These are phyloP conservation scores for Peucedramus taeniatus DNA, from an alignment of 2,113 vertebrate genomes.

Conservation along the genomic window DNA sequence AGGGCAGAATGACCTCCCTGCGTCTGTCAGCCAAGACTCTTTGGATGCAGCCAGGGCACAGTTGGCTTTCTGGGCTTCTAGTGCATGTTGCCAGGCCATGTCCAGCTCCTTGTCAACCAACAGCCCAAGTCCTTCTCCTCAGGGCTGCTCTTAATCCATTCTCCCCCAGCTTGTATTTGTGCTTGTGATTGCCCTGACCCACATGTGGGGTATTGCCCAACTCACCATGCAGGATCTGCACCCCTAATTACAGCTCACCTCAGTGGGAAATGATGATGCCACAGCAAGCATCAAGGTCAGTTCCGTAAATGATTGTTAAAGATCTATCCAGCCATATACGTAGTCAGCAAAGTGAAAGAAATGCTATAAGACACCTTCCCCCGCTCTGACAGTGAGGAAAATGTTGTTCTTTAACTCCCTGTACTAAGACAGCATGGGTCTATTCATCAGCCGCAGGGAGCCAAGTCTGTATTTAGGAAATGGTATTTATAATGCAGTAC, in stretches of 20 bases:
- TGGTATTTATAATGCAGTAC: constrained; percentile 42
- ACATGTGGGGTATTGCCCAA: not conserved
- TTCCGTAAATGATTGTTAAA: not conserved
- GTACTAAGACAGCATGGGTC: not conserved
- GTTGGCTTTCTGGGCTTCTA: not conserved
- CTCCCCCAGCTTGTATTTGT: not conserved
- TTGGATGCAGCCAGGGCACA: not conserved
- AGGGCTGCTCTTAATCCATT: not conserved
- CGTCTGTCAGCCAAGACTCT: not conserved
- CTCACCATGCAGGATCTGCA: not conserved
- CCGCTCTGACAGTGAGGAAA: not conserved
- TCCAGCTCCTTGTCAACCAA: not conserved
- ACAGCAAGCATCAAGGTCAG: not conserved
- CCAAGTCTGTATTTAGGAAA: constrained; percentile 21
- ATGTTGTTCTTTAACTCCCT: not conserved
- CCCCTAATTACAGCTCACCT: not conserved
- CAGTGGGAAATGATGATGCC: not conserved
- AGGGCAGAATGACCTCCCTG: not conserved
- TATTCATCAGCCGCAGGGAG: not conserved
- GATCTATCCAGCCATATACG: not conserved
- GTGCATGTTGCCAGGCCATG: not conserved
- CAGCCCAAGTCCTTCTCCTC: not conserved
- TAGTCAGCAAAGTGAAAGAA: not conserved
- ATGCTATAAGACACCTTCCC: not conserved
- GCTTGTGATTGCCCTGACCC: not conserved